Evolutionary conservation across 2,888 invertebrate genomes (phyloP).

Genomic region (Sclerodermus sp.): DNA sequence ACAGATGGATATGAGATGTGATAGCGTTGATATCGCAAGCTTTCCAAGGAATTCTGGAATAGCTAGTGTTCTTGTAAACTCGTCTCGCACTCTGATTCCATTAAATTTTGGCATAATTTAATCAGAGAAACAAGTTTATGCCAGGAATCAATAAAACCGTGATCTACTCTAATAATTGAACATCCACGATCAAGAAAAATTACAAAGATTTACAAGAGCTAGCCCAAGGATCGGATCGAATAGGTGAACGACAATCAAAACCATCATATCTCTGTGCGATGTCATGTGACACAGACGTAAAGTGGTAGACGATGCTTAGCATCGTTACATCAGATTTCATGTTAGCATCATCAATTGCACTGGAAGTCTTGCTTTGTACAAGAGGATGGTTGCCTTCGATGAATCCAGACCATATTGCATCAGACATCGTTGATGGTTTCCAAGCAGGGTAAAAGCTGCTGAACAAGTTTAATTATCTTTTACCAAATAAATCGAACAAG

Average conservation of each 20-base stretch:
- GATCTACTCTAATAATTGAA: too few relatives aligned
- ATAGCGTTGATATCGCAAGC: slow-evolving; percentile 54
- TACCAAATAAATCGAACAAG: slow-evolving; percentile 46
- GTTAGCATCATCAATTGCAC: slow-evolving; percentile 44
- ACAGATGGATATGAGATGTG: slow-evolving; percentile 57
- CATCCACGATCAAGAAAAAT: too few relatives aligned
- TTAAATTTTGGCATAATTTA: not conserved
- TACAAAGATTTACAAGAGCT: slow-evolving; percentile 38
- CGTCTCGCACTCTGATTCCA: slow-evolving; percentile 4
- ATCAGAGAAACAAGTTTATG: not conserved
- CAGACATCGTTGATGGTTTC: slow-evolving; percentile 37
- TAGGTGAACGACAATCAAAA: slow-evolving; percentile 53
- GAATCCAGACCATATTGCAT: slow-evolving; percentile 30
- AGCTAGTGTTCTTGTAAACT: slow-evolving; percentile 41
- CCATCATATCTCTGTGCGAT: slow-evolving; percentile 55
- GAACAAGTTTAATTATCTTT: slow-evolving; percentile 56
- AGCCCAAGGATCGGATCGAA: slow-evolving; percentile 39
- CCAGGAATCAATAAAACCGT: not conserved
- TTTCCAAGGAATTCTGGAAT: slow-evolving; percentile 30
- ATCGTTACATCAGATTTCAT: slow-evolving; percentile 50
- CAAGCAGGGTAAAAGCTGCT: slow-evolving; percentile 51
- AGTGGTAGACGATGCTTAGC: slow-evolving; percentile 50
- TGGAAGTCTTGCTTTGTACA: slow-evolving; percentile 48
- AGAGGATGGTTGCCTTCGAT: slow-evolving; percentile 41
- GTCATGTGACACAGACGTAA: slow-evolving; percentile 54